Evolutionary conservation across 2,113 vertebrate genomes (phyloP).

Genomic region (Dolichotis patagonum): DNA sequence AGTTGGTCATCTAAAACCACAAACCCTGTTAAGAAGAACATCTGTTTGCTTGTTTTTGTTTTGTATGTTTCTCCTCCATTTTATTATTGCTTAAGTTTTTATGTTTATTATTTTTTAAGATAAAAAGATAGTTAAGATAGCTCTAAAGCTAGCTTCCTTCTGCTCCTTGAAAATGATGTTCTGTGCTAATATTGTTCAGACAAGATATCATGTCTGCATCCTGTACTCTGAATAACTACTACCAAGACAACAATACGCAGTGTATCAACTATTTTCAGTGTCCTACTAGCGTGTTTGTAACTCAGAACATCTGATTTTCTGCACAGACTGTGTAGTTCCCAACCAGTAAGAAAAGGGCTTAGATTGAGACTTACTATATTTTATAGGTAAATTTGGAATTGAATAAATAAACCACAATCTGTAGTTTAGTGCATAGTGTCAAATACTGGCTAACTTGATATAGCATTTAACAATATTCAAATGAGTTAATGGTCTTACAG

Average conservation of each 20-base stretch:
- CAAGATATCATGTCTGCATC: too few species aligned
- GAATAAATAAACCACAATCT: neutral
- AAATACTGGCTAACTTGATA: neutral
- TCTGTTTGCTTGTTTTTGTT: neutral
- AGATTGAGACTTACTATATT: neutral
- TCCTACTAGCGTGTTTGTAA: too few species aligned
- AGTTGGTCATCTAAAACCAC: neutral
- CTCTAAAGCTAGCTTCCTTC: too few species aligned
- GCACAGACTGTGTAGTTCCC: neutral
- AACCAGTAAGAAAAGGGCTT: neutral
- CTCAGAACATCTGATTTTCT: neutral
- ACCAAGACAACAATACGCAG: too few species aligned
- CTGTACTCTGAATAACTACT: too few species aligned
- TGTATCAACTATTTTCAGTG: too few species aligned
- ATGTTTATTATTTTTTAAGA: too few species aligned
- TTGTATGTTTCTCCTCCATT: too few species aligned
- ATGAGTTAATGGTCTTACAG: neutral
- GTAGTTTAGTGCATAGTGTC: neutral
- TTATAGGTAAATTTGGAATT: slow-evolving; percentile 27
- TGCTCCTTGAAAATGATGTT: too few species aligned
- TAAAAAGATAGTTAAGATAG: too few species aligned
- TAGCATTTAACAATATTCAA: neutral
- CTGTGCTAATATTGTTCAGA: too few species aligned
- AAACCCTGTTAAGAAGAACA: neutral
- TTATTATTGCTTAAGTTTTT: too few species aligned